Conservation (phyloP, 2,888 invertebrate genomes). For the Diadegma fenestrale region DNA sequence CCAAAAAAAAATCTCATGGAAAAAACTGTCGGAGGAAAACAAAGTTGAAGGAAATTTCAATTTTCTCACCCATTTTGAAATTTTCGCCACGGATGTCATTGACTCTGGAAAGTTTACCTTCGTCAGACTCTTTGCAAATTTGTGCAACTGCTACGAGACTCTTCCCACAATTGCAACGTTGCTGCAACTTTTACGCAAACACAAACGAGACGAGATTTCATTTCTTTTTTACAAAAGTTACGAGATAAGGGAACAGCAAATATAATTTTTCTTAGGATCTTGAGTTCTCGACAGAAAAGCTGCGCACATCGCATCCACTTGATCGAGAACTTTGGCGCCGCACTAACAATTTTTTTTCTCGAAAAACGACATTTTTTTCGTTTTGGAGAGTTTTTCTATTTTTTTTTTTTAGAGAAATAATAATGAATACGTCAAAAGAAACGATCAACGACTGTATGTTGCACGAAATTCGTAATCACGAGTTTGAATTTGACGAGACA, state of each 20-base stretch:
- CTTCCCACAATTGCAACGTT: neutral
- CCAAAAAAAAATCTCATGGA: neutral
- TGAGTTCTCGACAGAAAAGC: constrained; percentile 11
- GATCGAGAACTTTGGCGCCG: neutral
- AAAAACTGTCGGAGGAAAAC: neutral
- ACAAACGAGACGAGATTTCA: neutral
- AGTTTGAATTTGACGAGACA: neutral
- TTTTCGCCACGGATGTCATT: neutral
- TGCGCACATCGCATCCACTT: neutral
- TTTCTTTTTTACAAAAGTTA: neutral
- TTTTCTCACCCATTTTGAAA: neutral
- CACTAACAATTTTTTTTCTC: neutral
- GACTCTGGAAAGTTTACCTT: neutral
- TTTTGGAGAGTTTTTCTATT: neutral
- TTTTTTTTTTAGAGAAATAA: neutral
- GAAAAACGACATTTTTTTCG: neutral
- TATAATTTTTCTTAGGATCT: constrained; percentile 12
- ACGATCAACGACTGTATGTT: constrained; percentile 38
- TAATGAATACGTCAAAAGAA: constrained; percentile 28
- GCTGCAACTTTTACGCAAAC: constrained; percentile 28
- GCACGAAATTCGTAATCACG: neutral
- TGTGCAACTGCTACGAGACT: neutral
- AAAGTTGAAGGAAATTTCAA: neutral
- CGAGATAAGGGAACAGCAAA: constrained; percentile 21
- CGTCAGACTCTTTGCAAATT: neutral